Evolutionary conservation across 2,888 invertebrate species (phyloP).

Genomic region (Sinopyrophorus schimmeli): DNA sequence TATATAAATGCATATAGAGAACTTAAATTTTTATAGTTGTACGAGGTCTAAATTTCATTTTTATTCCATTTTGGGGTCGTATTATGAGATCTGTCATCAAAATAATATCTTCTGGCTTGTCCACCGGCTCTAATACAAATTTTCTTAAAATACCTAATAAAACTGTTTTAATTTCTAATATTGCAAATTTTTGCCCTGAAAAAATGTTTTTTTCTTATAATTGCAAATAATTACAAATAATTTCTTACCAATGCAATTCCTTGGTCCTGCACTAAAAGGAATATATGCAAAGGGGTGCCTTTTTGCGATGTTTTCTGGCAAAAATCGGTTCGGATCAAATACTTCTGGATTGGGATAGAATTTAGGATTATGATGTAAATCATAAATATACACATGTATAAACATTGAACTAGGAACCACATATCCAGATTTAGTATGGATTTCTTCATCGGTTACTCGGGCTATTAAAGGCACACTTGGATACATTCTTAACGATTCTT

Average conservation of each 20-base stretch:
- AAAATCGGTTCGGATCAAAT: conserved; percentile 21
- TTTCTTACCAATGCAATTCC: conserved; percentile 67
- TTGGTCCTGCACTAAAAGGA: conserved; percentile 70
- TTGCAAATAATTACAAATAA: neutral
- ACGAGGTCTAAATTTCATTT: conserved; percentile 46
- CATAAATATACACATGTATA: conserved; percentile 11
- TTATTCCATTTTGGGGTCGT: conserved; percentile 54
- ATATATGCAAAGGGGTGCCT: conserved; percentile 68
- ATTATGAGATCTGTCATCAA: conserved; percentile 59
- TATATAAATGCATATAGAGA: no score
- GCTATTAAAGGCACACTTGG: conserved; percentile 69
- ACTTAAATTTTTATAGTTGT: no score
- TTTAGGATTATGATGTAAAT: conserved; percentile 15
- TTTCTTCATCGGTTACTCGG: conserved; percentile 43
- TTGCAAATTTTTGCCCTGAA: conserved; percentile 68
- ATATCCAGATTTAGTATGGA: conserved; percentile 57
- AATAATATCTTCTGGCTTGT: conserved; percentile 54
- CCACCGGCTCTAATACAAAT: conserved; percentile 58
- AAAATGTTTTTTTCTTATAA: neutral
- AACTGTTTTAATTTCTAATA: conserved; percentile 65
- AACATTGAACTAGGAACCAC: conserved; percentile 1
- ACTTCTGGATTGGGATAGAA: conserved; percentile 17
- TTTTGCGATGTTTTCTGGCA: conserved; percentile 39
- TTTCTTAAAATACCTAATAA: conserved; percentile 60
- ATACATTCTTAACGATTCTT: conserved; percentile 65